phyloP scores from a whole-genome alignment of 2,113 vertebrate species.

The Percopsis transmontana region DNA sequence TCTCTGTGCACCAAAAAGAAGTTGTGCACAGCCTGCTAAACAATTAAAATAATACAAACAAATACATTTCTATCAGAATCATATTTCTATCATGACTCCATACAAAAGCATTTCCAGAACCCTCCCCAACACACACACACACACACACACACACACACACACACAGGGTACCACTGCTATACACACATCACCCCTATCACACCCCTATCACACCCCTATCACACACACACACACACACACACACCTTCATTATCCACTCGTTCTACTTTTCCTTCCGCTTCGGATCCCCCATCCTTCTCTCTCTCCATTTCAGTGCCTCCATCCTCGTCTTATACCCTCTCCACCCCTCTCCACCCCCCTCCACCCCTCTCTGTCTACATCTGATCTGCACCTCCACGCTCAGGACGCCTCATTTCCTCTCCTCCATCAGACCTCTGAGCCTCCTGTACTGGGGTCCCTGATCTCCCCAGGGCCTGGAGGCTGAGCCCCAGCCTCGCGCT shows the following conservation, averaged over 20 bases:
- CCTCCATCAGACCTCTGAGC: constrained; percentile 61
- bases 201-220: not conserved
- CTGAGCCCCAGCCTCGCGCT: constrained; percentile 55
- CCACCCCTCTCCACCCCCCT: constrained; percentile 62
- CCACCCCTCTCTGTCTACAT: constrained; percentile 60
- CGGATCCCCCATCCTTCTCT: constrained; percentile 37
- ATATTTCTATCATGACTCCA: not conserved
- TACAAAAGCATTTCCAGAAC: constrained; percentile 8
- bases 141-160: not conserved
- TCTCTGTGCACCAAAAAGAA: not conserved
- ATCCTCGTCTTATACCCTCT: constrained; percentile 56
- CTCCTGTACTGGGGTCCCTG: constrained; percentile 56
- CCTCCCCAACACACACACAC: too few relatives aligned
- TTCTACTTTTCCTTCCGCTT: constrained; percentile 37
- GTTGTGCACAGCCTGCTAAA: too few relatives aligned
- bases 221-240: not conserved
- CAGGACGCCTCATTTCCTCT: constrained; percentile 66
- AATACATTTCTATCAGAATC: too few relatives aligned
- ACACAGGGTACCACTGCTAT: not conserved
- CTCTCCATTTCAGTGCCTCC: constrained; percentile 59
- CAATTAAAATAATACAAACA: not conserved
- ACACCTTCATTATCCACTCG: not conserved
- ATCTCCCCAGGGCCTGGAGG: constrained; percentile 35
- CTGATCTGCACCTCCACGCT: too few relatives aligned
- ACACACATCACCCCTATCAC: not conserved